Evolutionary conservation across 2,797 vertebrate species (phyloP).

Genomic region (Synanceia verrucosa): DNA sequence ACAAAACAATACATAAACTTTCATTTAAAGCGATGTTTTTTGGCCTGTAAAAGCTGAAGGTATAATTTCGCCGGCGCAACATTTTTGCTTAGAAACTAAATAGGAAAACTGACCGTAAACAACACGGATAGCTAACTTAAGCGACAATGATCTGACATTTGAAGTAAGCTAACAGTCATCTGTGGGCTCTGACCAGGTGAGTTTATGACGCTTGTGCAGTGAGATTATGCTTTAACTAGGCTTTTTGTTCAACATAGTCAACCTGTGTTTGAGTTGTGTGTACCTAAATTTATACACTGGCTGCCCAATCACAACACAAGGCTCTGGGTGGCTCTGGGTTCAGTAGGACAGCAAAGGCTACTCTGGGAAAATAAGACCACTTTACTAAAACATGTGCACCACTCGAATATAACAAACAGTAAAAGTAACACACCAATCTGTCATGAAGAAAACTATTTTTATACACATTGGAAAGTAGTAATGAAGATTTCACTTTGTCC

Average conservation of each 20-base stretch:
- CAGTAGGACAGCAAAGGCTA: not conserved
- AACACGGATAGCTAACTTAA: slow-evolving; percentile 47
- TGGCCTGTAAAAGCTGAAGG: not conserved
- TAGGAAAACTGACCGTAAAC: slow-evolving; percentile 27
- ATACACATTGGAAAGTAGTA: not conserved
- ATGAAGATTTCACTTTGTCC: too few relatives aligned
- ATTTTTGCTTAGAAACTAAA: not conserved
- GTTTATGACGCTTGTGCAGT: not conserved
- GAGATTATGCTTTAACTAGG: not conserved
- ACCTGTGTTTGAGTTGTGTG: not conserved
- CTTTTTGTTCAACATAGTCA: not conserved
- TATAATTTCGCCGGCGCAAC: not conserved
- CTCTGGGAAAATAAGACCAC: not conserved
- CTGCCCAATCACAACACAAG: not conserved
- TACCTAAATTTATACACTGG: not conserved
- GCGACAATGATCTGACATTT: slow-evolving; percentile 48
- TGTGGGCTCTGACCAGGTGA: slow-evolving; percentile 46
- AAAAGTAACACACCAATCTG: not conserved
- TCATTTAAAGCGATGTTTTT: not conserved
- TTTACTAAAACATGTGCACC: not conserved
- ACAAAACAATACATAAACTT: not conserved
- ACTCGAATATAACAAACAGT: not conserved
- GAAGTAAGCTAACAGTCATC: slow-evolving; percentile 1
- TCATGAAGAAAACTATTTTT: not conserved
- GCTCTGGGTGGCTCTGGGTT: not conserved